Evolutionary conservation across 2,797 vertebrate species (phyloP), one percentile per base, ranked within the genome.

Genomic region (Lates japonicus): DNA sequence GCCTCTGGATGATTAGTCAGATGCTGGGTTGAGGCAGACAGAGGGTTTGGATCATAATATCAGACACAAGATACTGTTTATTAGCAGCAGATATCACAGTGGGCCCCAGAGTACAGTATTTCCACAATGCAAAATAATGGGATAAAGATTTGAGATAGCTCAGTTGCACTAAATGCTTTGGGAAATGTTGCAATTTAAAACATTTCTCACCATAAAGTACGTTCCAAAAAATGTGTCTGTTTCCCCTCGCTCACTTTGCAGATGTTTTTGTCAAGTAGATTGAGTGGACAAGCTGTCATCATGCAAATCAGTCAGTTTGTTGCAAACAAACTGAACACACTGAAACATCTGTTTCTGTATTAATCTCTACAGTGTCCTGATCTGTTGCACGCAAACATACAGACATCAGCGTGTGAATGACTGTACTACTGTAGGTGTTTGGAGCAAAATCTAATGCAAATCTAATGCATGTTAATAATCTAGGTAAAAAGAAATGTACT

Each of bases 1-100:
- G 20, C 16, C 10, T 35, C 51, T 87, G 59, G 46, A 60, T 70
- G 46, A 63, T 25, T 39, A 42, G 48, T 54, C 33, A 20, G 42
- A 78, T 54, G 29, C 37, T 70, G 48, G 13, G 19, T 75, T 46
- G 33, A 60, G n/a, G n/a, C 29, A n/a, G 31, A 54, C 22, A 33
- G 6, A 48, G 22, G 48, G 39, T 49, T 63, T 65, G 55, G 3
- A 72, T 8, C 14, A 3, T 58, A 19, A 37, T 25, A 41, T 49
- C 11, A 66, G 31, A 66, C 22, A 37, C 20, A 22, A 57, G 13
- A 17, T 51, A n/a, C 14, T 31, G 7, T 41, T 67, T 44, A 37
- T 41, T 3, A 44, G 42, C 29, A 41, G 16, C 42, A 58, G 31
- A 9, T 60, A 41, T 67, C 31, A 41, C 57, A 46, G 1, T 20